Conservation (phyloP, 2,888 invertebrate genomes). For the Mactromeris polynyma region DNA sequence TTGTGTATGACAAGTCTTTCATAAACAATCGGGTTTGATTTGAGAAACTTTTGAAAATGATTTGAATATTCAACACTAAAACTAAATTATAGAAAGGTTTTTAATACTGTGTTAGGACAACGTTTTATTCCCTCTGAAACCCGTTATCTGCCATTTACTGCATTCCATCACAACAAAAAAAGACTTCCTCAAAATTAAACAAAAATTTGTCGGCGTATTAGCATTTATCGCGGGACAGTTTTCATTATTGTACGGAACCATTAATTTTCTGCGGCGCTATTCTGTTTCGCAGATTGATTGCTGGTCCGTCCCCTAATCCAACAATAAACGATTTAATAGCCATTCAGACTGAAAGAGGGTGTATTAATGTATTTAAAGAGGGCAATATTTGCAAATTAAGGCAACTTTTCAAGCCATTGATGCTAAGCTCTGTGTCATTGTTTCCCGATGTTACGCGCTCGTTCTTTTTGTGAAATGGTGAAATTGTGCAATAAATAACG, state of each 20-base stretch:
- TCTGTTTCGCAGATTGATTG: constrained; percentile 58
- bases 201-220: constrained; percentile 32
- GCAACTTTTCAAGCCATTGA: constrained; percentile 37
- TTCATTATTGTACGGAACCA: constrained; percentile 48
- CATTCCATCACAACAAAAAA: not conserved
- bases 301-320: constrained; percentile 60
- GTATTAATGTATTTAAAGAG: constrained; percentile 28
- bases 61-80: too few relatives aligned
- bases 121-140: not conserved
- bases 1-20: too few relatives aligned
- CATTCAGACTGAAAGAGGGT: constrained; percentile 45
- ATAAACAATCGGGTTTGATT: too few relatives aligned
- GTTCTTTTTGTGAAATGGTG: not conserved
- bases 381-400: constrained; percentile 50
- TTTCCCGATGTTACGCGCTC: not conserved
- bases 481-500: constrained; percentile 21
- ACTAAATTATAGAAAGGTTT: too few relatives aligned
- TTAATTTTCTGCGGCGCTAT: constrained; percentile 63
- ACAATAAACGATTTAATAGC: constrained; percentile 63
- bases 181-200: not conserved
- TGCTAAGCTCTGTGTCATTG: not conserved
- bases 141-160: not conserved
- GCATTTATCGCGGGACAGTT: constrained; percentile 47
- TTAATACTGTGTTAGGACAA: not conserved
- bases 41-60: too few relatives aligned